phyloP scores from a whole-genome alignment of 1,140 invertebrate species.

The Sycobia sp. region DNA sequence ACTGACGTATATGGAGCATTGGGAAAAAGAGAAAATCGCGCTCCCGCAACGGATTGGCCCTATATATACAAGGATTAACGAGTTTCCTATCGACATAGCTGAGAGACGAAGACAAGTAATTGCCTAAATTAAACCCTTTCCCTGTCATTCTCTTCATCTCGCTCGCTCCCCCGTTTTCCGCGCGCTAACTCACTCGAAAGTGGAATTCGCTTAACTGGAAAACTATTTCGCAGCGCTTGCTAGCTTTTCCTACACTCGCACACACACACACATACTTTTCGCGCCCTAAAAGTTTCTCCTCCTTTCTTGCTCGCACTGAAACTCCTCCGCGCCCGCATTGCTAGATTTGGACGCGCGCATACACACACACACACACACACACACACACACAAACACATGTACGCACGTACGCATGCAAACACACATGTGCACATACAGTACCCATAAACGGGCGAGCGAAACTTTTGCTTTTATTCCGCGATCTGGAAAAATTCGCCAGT shows the following conservation, averaged over 20 bases:
- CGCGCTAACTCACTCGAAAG: constrained; percentile 17
- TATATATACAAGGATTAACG: background rate
- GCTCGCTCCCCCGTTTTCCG: background rate
- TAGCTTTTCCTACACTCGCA: background rate
- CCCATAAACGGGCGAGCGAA: background rate
- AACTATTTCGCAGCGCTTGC: constrained; percentile 17
- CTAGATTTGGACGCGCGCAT: too few species aligned
- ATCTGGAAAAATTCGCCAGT: background rate
- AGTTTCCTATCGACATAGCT: constrained; percentile 11
- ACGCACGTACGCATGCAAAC: too few species aligned
- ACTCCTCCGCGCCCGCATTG: too few species aligned
- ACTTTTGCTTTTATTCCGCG: background rate
- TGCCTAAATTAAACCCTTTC: constrained; percentile 31
- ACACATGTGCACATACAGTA: background rate
- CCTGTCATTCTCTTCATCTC: constrained; percentile 1
- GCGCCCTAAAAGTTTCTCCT: constrained; percentile 13
- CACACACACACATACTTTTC: too few species aligned
- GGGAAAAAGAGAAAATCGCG: background rate
- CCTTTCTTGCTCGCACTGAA: too few species aligned
- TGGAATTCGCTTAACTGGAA: constrained; percentile 25
- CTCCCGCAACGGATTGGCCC: background rate
- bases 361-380: too few species aligned
- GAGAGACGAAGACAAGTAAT: constrained; percentile 24
- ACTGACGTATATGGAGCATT: background rate
- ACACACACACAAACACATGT: too few species aligned